Percentiles rank a stretch among this genome's conserved stretches.
Conservation (phyloP, 1,140 invertebrate genomes). For the Thaumetopoea pityocampa region DNA sequence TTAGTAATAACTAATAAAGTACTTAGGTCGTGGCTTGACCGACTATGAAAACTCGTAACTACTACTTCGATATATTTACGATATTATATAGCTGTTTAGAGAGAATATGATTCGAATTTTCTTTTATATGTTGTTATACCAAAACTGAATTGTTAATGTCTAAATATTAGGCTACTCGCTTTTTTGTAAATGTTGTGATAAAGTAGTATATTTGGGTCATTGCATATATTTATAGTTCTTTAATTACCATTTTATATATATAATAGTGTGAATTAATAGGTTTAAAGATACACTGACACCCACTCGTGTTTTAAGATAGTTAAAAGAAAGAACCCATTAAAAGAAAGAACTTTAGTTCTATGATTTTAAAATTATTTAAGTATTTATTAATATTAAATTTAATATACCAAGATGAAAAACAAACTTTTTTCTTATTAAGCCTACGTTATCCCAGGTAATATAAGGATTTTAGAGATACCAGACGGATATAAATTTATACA, state of each 20-base stretch:
- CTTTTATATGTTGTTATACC: constrained; percentile 46
- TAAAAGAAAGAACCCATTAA: no score
- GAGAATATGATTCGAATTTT: constrained; percentile 50
- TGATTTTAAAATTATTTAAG: no score
- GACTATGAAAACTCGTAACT: constrained; percentile 26
- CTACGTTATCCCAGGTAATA: no score
- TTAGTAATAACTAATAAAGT: constrained; percentile 15
- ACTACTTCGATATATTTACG: constrained; percentile 27
- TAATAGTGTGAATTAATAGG: no score
- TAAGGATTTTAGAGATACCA: no score
- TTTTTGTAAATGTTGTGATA: constrained; percentile 47
- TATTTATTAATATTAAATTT: no score
- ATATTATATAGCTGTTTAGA: constrained; percentile 39
- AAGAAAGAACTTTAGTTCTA: no score
- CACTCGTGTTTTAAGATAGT: no score
- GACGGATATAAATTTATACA: no score
- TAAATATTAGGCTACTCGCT: constrained; percentile 30
- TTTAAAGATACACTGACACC: no score
- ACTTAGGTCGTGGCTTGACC: constrained; percentile 32
- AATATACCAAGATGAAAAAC: no score
- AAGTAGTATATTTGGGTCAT: constrained; percentile 20
- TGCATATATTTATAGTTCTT: constrained; percentile 10
- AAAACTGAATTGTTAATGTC: constrained; percentile 34
- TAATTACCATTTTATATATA: constrained; percentile 8
- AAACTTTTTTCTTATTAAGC: no score